Base-by-base conservation (phyloP, 2,797 vertebrate species). In the Smutsia gigantea region DNA sequence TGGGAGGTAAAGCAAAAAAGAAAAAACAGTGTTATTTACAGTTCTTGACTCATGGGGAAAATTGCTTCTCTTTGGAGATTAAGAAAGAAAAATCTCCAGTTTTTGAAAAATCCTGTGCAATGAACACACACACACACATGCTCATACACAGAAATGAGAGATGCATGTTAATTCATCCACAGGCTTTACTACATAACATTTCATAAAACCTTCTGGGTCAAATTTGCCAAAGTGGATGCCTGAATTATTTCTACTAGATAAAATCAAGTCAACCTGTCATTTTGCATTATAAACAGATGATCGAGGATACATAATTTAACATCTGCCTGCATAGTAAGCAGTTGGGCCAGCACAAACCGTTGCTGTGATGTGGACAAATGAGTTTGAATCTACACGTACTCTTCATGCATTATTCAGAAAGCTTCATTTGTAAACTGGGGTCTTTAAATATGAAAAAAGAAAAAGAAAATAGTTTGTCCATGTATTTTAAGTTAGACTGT, bases 191-290 rank as follows among this genome's bases (percentile, higher is more conserved):
- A 34, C 8, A 95, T 87, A 93, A 69, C 29, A 95, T 92, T 89
- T 92, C 81, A 93, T 77, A 86, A 94, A 95, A 93, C 42, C 59
- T 78, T 91, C 74, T 94, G 92, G 72, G 63, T 90, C 92, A 90
- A 75, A 96, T 96, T 96, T 96, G 37, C 69, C 74, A 66, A 5
- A 55, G 77, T 87, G 49, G 21, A 90, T 82, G 79, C 53, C 81
- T 77, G 64, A 90, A 66, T 93, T 86, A 92, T 93, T 87, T 57
- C 74, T 87, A 87, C 83, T 95, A 92, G 55, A 94, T 87, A 93
- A 93, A 95, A 95, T 93, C 55, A 77, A 95, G 84, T 94, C 92
- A 94, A 46, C 55, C 84, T 97, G 93, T 94, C 94, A 95, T 77
- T 97, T 94, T 61, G n/a, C 87, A 97, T 95, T 95, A 95, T 79